Conservation (phyloP, 2,888 invertebrate genomes). For the Aspidiotus destructor region DNA sequence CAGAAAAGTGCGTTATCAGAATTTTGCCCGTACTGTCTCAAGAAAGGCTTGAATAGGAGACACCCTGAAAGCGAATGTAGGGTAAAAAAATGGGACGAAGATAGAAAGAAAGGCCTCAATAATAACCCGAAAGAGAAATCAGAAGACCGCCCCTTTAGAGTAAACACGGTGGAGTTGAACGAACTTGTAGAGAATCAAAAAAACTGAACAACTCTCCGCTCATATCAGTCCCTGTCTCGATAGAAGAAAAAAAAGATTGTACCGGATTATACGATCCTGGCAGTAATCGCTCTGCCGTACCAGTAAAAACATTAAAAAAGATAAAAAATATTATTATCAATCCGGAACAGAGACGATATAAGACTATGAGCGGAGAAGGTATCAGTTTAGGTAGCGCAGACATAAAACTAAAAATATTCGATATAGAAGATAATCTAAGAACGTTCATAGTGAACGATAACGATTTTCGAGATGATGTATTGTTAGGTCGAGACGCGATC, state of each 20-base stretch:
- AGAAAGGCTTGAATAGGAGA: too few species aligned
- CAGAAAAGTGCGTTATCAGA: too few species aligned
- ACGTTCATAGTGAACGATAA: not conserved
- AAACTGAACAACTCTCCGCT: not conserved
- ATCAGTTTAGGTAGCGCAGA: not conserved
- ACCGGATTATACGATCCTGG: not conserved
- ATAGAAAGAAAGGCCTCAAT: too few species aligned
- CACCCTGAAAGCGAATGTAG: too few species aligned
- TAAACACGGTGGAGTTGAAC: not conserved
- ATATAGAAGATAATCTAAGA: not conserved
- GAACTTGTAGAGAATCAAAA: too few species aligned
- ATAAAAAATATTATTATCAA: not conserved
- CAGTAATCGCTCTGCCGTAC: not conserved
- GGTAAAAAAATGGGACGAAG: too few species aligned
- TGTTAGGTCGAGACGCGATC: not conserved
- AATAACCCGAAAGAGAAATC: not conserved
- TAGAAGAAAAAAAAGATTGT: not conserved
- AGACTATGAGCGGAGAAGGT: not conserved
- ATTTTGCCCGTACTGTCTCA: too few species aligned
- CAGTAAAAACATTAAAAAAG: not conserved
- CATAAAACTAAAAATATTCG: not conserved
- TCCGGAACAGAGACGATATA: not conserved
- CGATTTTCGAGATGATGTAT: not conserved
- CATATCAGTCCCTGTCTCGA: not conserved
- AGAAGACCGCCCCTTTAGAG: not conserved